These are phyloP conservation scores for Catotricha subobsoleta DNA, from an alignment of 2,888 invertebrate species.

Conservation along the genomic window DNA sequence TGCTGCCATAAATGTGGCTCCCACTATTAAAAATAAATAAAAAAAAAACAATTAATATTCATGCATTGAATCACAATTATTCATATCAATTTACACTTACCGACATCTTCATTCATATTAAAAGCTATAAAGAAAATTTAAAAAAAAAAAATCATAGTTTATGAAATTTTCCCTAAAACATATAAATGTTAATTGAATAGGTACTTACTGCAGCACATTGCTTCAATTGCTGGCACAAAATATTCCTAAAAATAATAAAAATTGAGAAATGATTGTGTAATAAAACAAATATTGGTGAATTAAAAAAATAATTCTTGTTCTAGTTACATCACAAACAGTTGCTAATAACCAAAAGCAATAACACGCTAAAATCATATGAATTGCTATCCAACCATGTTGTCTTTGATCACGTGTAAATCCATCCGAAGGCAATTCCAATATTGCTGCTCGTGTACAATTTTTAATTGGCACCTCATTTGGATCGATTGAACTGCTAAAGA, in stretches of 20 bases:
- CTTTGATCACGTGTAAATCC: constrained; percentile 49
- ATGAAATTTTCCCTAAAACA: not conserved
- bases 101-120: constrained; percentile 1
- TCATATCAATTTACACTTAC: not conserved
- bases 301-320: no score
- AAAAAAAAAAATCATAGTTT: not conserved
- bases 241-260: no score
- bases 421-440: constrained; percentile 62
- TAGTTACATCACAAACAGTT: constrained; percentile 66
- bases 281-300: no score
- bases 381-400: constrained; percentile 22
- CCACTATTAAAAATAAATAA: constrained; percentile 40
- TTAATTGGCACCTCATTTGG: no score
- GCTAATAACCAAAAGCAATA: constrained; percentile 69
- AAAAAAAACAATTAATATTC: constrained; percentile 1
- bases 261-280: no score
- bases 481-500: no score
- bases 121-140: not conserved
- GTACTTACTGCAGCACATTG: constrained; percentile 58
- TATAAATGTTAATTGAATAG: no score
- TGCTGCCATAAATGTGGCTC: constrained; percentile 81
- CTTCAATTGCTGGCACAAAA: constrained; percentile 72
- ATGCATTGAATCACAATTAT: not conserved
- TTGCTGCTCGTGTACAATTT: constrained; percentile 57
- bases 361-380: constrained; percentile 21